Evolutionary conservation across 2,797 vertebrate genomes (phyloP), one percentile per base, ranked within the genome.

Genomic region (Neopelma chrysocephalum): DNA sequence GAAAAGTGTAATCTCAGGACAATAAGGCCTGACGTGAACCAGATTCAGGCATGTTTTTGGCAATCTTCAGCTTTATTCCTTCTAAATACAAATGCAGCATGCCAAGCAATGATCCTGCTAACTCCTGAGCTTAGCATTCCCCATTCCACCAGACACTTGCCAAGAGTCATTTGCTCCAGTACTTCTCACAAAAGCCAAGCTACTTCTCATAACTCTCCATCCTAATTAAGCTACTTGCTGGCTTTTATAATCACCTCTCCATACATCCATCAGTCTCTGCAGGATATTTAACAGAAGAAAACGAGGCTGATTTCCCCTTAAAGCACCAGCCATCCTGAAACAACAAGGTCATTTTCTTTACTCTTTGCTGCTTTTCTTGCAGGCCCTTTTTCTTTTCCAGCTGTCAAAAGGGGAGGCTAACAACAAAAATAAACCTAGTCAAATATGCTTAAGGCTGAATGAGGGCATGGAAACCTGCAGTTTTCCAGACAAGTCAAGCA

Each of bases 191-290:
- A 93, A 94, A 94, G 89, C 87, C 84, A 93, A 95, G 50, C 84
- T 81, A 65, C 91, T 95, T 89, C 95, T 92, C 84, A 87, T 94
- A 89, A 91, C 71, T 94, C 92, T 95, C 61, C 61, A 87, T 80
- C 92, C 92, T 92, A 96, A 96, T 95, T 94, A 96, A 95, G 89
- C 82, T 81, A 50, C 92, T 96, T 65, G 57, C 93, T 96, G 94
- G 89, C 84, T 96, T 93, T 94, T 87, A 56, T 95, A 94, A 95
- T 93, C 92, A 89, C 87, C 82, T 93, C 94, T 95, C 91, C 91
- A 87, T 75, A 87, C 86, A 88, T 50, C 89, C 87, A 73, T 95
- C 93, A 68, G 71, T 94, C 87, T 92, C 91, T 91, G 93, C 89
- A 89, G 89, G 94, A 76, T 51, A 89, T 92, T 82, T 89, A 91